Evolutionary conservation across 2,888 invertebrate species (phyloP).

Genomic region (Coenonympha arcania): DNA sequence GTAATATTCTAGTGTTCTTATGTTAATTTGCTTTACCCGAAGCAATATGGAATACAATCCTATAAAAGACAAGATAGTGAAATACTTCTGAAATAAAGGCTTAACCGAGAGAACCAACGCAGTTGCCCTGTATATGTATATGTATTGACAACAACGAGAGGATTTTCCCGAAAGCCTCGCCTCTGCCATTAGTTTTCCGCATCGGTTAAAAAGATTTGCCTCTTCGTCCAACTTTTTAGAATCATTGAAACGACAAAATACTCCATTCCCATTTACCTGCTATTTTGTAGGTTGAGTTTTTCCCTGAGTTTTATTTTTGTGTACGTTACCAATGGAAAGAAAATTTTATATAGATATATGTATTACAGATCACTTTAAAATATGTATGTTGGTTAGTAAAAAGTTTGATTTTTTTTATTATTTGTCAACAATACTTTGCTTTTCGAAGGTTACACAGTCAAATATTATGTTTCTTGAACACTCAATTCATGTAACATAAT

Average conservation of each 20-base stretch:
- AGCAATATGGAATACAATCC: constrained; percentile 48
- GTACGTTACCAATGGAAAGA: background rate
- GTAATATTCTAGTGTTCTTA: constrained; percentile 26
- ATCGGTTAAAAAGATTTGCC: constrained; percentile 73
- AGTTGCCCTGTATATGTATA: constrained; percentile 69
- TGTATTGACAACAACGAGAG: constrained; percentile 74
- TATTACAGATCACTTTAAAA: too few relatives aligned
- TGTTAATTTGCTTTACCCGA: constrained; percentile 45
- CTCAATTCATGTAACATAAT: too few relatives aligned
- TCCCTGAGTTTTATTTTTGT: background rate
- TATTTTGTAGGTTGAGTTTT: constrained; percentile 14
- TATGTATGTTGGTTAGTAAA: too few relatives aligned
- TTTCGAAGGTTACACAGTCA: too few relatives aligned
- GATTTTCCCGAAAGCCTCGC: constrained; percentile 72
- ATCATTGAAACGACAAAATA: constrained; percentile 55
- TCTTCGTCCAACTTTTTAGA: constrained; percentile 62
- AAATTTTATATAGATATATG: background rate
- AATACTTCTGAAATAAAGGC: constrained; percentile 70
- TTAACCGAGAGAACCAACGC: constrained; percentile 69
- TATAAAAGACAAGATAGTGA: constrained; percentile 69
- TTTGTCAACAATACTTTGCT: too few relatives aligned
- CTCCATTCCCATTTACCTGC: constrained; percentile 30
- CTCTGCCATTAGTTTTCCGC: constrained; percentile 73
- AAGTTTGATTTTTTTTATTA: too few relatives aligned
- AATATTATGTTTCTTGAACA: too few relatives aligned